Evolutionary conservation across 2,888 invertebrate genomes (phyloP).

Genomic region (Laothoe populi): DNA sequence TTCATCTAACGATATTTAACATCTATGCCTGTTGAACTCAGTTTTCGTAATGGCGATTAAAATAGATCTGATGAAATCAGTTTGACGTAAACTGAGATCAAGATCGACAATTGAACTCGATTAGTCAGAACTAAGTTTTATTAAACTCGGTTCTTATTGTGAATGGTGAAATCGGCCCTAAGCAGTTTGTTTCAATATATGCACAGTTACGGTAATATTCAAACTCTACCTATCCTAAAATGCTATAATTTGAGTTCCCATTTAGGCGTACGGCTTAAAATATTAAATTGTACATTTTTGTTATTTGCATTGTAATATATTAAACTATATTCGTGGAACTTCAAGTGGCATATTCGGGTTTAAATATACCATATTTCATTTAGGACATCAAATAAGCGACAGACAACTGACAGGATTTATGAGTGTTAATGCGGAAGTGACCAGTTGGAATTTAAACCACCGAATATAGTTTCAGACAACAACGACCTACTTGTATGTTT

Average conservation of each 20-base stretch:
- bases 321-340: neutral
- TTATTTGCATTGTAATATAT: neutral
- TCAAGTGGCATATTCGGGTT: neutral
- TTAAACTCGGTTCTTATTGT: too few species aligned
- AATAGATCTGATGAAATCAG: too few species aligned
- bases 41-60: too few species aligned
- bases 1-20: too few species aligned
- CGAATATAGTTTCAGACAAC: neutral
- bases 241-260: neutral
- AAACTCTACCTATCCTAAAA: neutral
- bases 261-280: too few species aligned
- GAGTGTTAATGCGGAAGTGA: conserved; percentile 13
- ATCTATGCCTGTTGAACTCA: too few species aligned
- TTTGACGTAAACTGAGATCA: too few species aligned
- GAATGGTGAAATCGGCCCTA: too few species aligned
- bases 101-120: too few species aligned
- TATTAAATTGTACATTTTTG: neutral
- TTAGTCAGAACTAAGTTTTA: too few species aligned
- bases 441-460: neutral
- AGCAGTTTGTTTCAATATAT: neutral
- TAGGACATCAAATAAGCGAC: neutral
- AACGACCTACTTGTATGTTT: conserved; percentile 1
- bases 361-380: neutral
- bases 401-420: neutral
- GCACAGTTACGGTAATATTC: neutral